Conservation (phyloP, 2,888 invertebrate genomes). For the Philonicus albiceps region DNA sequence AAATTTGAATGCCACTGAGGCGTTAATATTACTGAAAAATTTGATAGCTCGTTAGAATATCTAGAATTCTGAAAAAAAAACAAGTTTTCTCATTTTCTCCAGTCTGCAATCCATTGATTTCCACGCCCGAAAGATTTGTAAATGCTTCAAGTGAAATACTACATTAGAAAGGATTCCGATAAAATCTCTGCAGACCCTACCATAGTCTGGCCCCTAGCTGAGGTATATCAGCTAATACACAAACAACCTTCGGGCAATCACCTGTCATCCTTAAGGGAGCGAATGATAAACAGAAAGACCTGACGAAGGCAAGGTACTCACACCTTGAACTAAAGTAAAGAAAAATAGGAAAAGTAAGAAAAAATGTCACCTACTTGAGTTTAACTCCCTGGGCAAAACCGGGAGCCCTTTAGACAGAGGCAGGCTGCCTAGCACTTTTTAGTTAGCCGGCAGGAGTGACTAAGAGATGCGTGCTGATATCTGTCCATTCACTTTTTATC, state of each 20-base stretch:
- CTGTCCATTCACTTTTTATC: not conserved
- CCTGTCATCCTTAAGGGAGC: not conserved
- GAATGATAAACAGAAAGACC: not conserved
- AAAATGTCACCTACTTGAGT: not conserved
- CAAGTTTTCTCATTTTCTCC: not conserved
- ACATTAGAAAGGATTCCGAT: not conserved
- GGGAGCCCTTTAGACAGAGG: not conserved
- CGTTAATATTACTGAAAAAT: not conserved
- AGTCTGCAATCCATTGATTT: not conserved
- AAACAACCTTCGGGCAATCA: slow-evolving; percentile 10
- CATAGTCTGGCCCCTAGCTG: not conserved
- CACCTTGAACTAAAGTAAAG: not conserved
- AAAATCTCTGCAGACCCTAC: not conserved
- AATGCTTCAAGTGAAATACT: not conserved
- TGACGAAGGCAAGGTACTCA: not conserved
- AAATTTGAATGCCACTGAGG: not conserved
- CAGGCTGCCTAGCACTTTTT: not conserved
- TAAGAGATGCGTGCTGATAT: not conserved
- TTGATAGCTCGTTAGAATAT: not conserved
- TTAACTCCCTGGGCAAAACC: not conserved
- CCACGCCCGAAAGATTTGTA: not conserved
- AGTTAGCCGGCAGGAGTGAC: not conserved
- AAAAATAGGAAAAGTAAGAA: not conserved
- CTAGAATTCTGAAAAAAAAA: not conserved
- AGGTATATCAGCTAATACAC: slow-evolving; percentile 9